Conservation (phyloP, 2,113 vertebrate species). For the Toxotes chatareus region DNA sequence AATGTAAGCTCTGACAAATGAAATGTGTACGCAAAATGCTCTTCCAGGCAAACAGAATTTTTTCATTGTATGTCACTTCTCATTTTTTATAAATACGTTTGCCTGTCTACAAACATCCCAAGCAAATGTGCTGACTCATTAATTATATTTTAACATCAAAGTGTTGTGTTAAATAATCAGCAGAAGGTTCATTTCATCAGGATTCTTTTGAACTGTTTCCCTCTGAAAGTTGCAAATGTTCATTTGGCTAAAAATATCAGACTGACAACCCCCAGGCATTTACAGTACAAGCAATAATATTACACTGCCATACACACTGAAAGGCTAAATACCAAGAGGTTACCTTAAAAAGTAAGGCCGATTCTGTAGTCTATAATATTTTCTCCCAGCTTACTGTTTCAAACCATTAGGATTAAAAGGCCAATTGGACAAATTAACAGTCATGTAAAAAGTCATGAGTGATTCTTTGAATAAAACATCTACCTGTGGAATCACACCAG, state of each 20-base stretch:
- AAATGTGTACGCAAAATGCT: slow-evolving; percentile 31
- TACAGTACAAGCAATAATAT: slow-evolving; percentile 9
- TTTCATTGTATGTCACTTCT: background rate
- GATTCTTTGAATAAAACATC: background rate
- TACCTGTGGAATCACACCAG: background rate
- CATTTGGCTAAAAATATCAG: slow-evolving; percentile 36
- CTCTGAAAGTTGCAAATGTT: slow-evolving; percentile 31
- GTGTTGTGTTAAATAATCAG: slow-evolving; percentile 34
- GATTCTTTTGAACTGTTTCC: slow-evolving; percentile 45
- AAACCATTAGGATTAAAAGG: background rate
- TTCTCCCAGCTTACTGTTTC: background rate
- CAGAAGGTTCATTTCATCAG: slow-evolving; percentile 29
- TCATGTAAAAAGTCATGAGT: background rate
- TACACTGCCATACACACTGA: slow-evolving; percentile 1
- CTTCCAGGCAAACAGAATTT: slow-evolving; percentile 16
- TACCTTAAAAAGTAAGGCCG: background rate
- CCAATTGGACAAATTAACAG: background rate
- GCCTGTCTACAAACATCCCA: slow-evolving; percentile 8
- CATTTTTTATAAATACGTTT: background rate
- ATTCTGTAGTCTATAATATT: background rate
- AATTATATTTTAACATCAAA: slow-evolving; percentile 54
- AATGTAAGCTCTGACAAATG: slow-evolving; percentile 23
- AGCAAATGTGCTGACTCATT: slow-evolving; percentile 52
- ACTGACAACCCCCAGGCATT: slow-evolving; percentile 6
- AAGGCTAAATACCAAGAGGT: background rate